Evolutionary conservation across 2,888 invertebrate species (phyloP).

Genomic region (Quadroppia sp.): DNA sequence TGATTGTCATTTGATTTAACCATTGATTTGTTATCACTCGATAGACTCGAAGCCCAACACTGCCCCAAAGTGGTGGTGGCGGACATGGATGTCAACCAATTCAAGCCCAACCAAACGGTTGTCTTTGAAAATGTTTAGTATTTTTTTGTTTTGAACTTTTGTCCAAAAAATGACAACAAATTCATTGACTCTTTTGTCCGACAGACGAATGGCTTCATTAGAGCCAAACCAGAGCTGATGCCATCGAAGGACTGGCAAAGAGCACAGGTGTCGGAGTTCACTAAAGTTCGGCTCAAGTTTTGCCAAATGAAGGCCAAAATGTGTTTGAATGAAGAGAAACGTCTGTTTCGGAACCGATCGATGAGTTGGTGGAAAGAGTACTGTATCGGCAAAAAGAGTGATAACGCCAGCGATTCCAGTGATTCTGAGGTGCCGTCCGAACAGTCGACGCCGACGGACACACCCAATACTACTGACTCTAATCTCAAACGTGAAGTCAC

Average conservation of each 20-base stretch:
- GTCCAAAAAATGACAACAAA: background rate
- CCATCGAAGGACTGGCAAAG: constrained; percentile 34
- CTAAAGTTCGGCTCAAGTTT: background rate
- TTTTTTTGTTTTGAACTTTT: background rate
- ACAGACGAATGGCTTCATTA: constrained; percentile 29
- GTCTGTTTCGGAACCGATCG: background rate
- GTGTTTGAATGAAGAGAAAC: background rate
- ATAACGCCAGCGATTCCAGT: constrained; percentile 11
- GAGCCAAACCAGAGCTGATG: background rate
- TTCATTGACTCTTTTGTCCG: background rate
- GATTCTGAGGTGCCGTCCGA: constrained; percentile 3
- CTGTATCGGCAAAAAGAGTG: constrained; percentile 26
- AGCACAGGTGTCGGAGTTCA: constrained; percentile 29
- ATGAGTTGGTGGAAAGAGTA: constrained; percentile 37
- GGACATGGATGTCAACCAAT: constrained; percentile 29
- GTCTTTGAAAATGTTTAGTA: background rate
- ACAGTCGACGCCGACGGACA: background rate
- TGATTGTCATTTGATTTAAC: background rate
- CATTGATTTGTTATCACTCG: background rate
- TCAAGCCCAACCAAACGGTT: constrained; percentile 15
- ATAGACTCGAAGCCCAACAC: constrained; percentile 30
- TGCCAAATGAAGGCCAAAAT: background rate
- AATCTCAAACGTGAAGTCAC: background rate
- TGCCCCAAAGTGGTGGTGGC: constrained; percentile 35
- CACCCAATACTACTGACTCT: background rate